Evolutionary conservation across 2,797 vertebrate species (phyloP).

Genomic region (Thalassophryne amazonica): DNA sequence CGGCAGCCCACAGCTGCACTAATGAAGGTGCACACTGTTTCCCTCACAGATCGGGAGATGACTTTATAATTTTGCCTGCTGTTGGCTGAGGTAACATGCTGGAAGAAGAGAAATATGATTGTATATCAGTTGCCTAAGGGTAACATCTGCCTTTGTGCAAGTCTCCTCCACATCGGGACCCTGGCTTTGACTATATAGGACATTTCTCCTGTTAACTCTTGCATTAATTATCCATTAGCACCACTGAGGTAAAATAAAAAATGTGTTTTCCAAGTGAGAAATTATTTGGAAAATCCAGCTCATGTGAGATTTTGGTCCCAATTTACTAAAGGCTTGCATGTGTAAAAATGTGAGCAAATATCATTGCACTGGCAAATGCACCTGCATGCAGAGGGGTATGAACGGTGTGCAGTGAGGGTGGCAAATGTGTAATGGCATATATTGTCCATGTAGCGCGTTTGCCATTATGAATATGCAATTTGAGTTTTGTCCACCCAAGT

Average conservation of each 20-base stretch:
- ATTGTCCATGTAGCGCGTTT: no score
- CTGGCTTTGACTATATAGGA: constrained; percentile 48
- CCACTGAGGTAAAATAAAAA: constrained; percentile 31
- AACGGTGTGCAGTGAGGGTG: no score
- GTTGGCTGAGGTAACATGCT: constrained; percentile 35
- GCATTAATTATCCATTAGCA: constrained; percentile 69
- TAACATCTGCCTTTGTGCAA: constrained; percentile 64
- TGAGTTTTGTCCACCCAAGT: no score
- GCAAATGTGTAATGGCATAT: no score
- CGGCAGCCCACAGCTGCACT: constrained; percentile 51
- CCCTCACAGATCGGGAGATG: constrained; percentile 34
- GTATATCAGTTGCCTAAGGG: constrained; percentile 52
- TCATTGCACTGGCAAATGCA: no score
- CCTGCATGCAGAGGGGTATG: no score
- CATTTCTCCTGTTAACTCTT: constrained; percentile 42
- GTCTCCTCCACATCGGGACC: constrained; percentile 36
- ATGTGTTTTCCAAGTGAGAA: constrained; percentile 42
- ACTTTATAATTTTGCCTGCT: constrained; percentile 49
- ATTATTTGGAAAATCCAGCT: constrained; percentile 55
- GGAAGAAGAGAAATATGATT: constrained; percentile 28
- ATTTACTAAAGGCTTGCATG: constrained; percentile 40
- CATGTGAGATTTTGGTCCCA: constrained; percentile 53
- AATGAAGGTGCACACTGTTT: constrained; percentile 58
- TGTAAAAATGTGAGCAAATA: no score
- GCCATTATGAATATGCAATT: no score